These are phyloP conservation scores for Cyanoderma ruficeps DNA, from an alignment of 2,113 vertebrate genomes.

Conservation along the genomic window DNA sequence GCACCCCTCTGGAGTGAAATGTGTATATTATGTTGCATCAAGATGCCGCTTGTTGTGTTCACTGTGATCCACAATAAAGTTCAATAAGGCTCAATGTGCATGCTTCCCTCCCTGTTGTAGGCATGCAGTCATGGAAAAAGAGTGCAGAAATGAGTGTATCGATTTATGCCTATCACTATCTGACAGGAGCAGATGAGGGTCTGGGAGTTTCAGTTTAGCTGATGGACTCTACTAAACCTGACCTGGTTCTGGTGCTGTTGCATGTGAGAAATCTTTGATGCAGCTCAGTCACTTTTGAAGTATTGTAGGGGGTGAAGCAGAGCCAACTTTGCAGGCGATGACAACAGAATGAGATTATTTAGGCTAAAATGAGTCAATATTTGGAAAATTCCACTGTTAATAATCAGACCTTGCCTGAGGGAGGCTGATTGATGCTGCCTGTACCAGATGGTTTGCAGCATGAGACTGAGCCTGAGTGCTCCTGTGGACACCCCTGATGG, in stretches of 20 bases:
- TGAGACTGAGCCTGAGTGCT: not conserved
- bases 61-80: not conserved
- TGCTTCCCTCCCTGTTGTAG: not conserved
- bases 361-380: constrained; percentile 30
- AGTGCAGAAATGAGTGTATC: not conserved
- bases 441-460: not conserved
- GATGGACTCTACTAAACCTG: not conserved
- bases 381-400: constrained; percentile 17
- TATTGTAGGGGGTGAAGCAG: not conserved
- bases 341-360: constrained; percentile 1
- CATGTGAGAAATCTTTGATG: not conserved
- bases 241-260: not conserved
- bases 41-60: not conserved
- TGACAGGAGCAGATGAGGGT: not conserved
- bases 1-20: not conserved
- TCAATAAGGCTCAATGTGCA: not conserved
- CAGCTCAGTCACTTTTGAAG: not conserved
- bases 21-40: not conserved
- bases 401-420: not conserved
- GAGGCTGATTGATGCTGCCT: not conserved
- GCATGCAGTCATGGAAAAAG: not conserved
- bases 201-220: not conserved
- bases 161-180: not conserved
- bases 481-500: not conserved
- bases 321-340: not conserved